phyloP scores from a whole-genome alignment of 2,113 vertebrate genomes.

The Silurus glanis region DNA sequence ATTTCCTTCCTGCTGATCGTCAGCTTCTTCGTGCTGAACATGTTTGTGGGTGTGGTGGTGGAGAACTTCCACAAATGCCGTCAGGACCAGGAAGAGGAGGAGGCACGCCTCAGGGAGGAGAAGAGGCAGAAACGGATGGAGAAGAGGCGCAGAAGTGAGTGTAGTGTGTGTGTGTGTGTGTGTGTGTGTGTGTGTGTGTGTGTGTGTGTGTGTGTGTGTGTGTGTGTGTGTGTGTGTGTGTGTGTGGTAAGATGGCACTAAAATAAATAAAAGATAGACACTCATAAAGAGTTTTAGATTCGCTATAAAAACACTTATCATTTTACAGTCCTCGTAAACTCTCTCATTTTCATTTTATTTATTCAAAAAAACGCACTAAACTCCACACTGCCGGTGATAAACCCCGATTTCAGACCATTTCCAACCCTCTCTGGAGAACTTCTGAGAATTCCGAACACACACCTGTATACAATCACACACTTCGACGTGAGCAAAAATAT shows the following conservation, averaged over 20 bases:
- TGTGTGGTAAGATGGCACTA: no score
- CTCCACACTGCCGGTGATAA: not conserved
- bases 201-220: conserved; percentile 15
- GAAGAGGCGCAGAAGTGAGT: conserved; percentile 94
- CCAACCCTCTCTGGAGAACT: not conserved
- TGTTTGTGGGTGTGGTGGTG: conserved; percentile 95
- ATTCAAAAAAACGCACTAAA: not conserved
- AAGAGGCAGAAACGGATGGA: conserved; percentile 86
- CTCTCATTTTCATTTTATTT: not conserved
- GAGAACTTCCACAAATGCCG: conserved; percentile 97
- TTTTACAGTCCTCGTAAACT: not conserved
- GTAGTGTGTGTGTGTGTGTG: conserved; percentile 13
- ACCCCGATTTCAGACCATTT: not conserved
- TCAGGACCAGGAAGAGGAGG: conserved; percentile 93
- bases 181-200: conserved; percentile 72
- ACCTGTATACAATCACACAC: not conserved
- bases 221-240: no score
- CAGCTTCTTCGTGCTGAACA: conserved; percentile 96
- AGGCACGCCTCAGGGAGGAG: conserved; percentile 85
- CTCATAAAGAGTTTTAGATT: not conserved
- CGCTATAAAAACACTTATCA: not conserved
- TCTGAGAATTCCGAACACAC: not conserved
- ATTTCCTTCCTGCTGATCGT: conserved; percentile 97
- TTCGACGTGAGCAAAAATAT: no score
- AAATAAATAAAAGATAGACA: not conserved